Percentiles rank a stretch among this genome's conserved stretches.
Conservation (phyloP, 2,113 vertebrate genomes). For the Ailurus styani region DNA sequence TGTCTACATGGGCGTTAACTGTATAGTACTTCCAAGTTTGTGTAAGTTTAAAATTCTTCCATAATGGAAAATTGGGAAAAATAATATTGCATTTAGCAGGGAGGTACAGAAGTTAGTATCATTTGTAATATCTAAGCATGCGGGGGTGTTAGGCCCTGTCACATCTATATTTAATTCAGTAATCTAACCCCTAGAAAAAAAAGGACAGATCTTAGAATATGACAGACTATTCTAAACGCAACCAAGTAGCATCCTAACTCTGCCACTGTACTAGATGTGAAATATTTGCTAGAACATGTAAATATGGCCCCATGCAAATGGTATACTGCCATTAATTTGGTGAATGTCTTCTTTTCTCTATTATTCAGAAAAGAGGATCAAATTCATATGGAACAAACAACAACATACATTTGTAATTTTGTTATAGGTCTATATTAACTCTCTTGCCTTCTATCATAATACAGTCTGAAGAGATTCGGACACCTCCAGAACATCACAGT, state of each 20-base stretch:
- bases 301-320: not conserved
- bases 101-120: not conserved
- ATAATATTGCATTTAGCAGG: not conserved
- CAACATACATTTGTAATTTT: not conserved
- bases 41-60: not conserved
- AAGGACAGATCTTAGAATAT: conserved; percentile 3
- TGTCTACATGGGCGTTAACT: not conserved
- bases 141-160: not conserved
- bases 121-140: not conserved
- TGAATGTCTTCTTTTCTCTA: not conserved
- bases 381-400: not conserved
- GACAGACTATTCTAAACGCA: not conserved
- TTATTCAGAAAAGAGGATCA: not conserved
- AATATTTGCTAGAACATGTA: not conserved
- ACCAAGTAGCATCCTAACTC: not conserved
- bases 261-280: not conserved
- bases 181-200: not conserved
- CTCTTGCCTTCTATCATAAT: not conserved
- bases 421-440: not conserved
- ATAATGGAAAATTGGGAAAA: not conserved
- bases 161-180: conserved; percentile 1
- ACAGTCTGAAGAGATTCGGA: not conserved
- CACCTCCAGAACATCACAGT: not conserved
- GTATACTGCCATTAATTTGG: not conserved
- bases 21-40: not conserved